phyloP scores from a whole-genome alignment of 2,888 invertebrate species.

The Melanotus villosus region DNA sequence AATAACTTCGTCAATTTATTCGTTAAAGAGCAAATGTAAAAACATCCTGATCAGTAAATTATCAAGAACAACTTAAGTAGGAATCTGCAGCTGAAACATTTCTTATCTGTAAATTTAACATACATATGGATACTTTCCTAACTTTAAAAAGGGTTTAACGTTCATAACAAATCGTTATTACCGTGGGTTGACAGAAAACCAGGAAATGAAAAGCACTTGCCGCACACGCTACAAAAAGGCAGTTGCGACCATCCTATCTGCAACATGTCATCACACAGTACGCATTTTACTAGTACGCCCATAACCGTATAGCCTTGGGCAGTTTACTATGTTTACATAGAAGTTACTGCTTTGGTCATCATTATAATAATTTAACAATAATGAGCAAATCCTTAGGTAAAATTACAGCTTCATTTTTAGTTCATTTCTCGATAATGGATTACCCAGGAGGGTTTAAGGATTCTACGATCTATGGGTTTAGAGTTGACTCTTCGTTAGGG shows the following conservation, averaged over 20 bases:
- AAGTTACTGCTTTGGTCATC: constrained; percentile 16
- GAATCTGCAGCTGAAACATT: too few species aligned
- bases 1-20: too few species aligned
- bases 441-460: too few species aligned
- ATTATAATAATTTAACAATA: not conserved
- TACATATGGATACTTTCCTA: not conserved
- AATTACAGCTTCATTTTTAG: constrained; percentile 7
- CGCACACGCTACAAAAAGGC: constrained; percentile 34
- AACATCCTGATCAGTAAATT: too few species aligned
- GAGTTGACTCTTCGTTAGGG: too few species aligned
- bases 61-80: too few species aligned
- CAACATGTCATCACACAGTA: constrained; percentile 38
- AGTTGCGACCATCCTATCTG: constrained; percentile 37
- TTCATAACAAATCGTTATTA: constrained; percentile 31
- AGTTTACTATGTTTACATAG: constrained; percentile 22
- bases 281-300: constrained; percentile 40
- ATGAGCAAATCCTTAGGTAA: not conserved
- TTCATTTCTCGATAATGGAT: too few species aligned
- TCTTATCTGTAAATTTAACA: too few species aligned
- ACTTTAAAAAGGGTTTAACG: constrained; percentile 17
- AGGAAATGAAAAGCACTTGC: constrained; percentile 33
- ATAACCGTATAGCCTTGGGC: constrained; percentile 34
- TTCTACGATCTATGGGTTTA: too few species aligned
- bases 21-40: too few species aligned
- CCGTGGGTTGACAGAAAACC: constrained; percentile 34